A percentile compares a stretch with the other conserved stretches of the same genome.
Conservation (phyloP, 1,140 invertebrate species). For the Hydropsyche tenuis region DNA sequence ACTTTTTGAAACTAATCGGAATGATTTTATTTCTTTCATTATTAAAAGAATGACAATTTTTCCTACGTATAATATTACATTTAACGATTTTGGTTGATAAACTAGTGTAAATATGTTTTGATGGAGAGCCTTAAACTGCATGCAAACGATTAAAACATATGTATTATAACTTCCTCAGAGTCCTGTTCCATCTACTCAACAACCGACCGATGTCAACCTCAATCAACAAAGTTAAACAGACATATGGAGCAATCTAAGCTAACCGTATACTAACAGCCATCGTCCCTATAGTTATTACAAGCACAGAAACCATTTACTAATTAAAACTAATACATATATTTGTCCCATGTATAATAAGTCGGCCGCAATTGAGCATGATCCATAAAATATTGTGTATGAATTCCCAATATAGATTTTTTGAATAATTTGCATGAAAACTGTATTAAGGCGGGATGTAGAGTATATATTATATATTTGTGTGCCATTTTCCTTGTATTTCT, state of each 20-base stretch:
- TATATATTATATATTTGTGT: conserved; percentile 29
- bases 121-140: conserved; percentile 18
- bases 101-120: conserved; percentile 16
- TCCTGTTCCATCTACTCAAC: conserved; percentile 68
- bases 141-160: conserved; percentile 36
- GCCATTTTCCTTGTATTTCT: conserved; percentile 19
- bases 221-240: conserved; percentile 65
- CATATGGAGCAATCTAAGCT: conserved; percentile 41
- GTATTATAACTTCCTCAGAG: conserved; percentile 61
- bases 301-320: conserved; percentile 41
- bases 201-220: conserved; percentile 72
- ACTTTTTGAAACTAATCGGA: conserved; percentile 17
- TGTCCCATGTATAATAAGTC: background rate
- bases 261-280: conserved; percentile 46
- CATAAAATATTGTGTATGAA: background rate
- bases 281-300: conserved; percentile 40
- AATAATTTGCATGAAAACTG: conserved; percentile 18
- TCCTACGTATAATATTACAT: background rate
- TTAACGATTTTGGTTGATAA: background rate
- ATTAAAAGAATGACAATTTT: background rate
- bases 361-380: conserved; percentile 5
- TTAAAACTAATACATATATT: conserved; percentile 21
- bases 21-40: conserved; percentile 1
- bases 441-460: conserved; percentile 9
- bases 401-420: background rate